phyloP scores from a whole-genome alignment of 2,797 vertebrate species.

The Chloroceryle amazona region DNA sequence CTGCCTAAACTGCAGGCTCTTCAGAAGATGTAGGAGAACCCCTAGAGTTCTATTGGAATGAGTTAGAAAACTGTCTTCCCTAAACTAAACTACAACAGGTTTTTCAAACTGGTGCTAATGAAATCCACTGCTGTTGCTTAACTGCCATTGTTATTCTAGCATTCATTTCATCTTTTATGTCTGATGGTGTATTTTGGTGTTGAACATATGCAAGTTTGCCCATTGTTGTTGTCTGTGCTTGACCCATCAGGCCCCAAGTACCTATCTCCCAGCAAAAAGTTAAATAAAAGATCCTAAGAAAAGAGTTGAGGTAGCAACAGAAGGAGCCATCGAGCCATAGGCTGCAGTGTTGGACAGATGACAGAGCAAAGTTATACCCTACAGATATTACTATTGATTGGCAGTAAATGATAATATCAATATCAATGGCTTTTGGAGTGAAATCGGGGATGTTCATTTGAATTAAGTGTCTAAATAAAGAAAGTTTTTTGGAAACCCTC shows the following conservation, averaged over 20 bases:
- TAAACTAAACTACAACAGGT: neutral
- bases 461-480: neutral
- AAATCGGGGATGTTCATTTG: neutral
- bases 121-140: neutral
- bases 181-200: neutral
- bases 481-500: neutral
- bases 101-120: neutral
- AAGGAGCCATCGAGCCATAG: neutral
- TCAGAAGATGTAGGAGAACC: neutral
- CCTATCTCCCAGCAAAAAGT: neutral
- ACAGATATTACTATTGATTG: neutral
- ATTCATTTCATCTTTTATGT: constrained; percentile 13
- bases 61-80: neutral
- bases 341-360: neutral
- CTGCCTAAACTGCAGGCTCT: neutral
- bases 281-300: neutral
- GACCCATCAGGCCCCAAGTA: neutral
- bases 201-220: neutral
- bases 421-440: neutral
- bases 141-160: neutral
- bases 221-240: neutral
- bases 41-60: neutral
- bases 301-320: neutral
- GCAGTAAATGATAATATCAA: neutral
- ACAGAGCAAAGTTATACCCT: neutral